phyloP scores from a whole-genome alignment of 2,888 invertebrate genomes.

The Hydropsyche betteni region DNA sequence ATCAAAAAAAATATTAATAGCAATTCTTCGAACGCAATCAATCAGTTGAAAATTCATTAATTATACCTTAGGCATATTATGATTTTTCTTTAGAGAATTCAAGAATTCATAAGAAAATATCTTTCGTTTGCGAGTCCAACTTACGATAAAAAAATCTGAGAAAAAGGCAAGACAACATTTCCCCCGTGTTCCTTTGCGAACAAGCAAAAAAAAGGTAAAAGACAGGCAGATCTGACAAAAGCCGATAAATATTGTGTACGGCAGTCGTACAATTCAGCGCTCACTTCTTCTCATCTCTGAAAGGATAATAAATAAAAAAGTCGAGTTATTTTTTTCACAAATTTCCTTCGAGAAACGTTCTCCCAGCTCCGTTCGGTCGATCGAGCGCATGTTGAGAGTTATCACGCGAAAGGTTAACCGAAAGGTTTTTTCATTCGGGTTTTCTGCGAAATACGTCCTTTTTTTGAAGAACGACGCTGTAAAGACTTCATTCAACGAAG shows the following conservation, averaged over 20 bases:
- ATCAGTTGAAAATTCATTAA: conserved; percentile 8
- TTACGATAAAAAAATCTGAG: background rate
- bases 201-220: background rate
- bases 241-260: conserved; percentile 32
- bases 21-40: conserved; percentile 14
- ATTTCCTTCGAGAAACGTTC: conserved; percentile 20
- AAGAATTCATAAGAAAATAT: conserved; percentile 4
- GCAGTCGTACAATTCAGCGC: conserved; percentile 7
- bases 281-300: conserved; percentile 10
- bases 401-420: conserved; percentile 14
- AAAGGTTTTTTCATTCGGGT: background rate
- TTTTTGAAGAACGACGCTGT: background rate
- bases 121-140: background rate
- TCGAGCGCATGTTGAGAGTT: conserved; percentile 18
- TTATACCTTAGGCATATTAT: background rate
- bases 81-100: conserved; percentile 11
- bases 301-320: conserved; percentile 16
- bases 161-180: conserved; percentile 10
- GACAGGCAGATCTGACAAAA: conserved; percentile 28
- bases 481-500: conserved; percentile 15
- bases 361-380: conserved; percentile 3
- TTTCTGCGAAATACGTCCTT: background rate
- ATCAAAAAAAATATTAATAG: too few relatives aligned
- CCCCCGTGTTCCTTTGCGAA: conserved; percentile 10
- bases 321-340: background rate